Evolutionary conservation across 1,140 invertebrate species (phyloP), one percentile per base, ranked within the genome.

Genomic region (Hylyphantes graminicola): DNA sequence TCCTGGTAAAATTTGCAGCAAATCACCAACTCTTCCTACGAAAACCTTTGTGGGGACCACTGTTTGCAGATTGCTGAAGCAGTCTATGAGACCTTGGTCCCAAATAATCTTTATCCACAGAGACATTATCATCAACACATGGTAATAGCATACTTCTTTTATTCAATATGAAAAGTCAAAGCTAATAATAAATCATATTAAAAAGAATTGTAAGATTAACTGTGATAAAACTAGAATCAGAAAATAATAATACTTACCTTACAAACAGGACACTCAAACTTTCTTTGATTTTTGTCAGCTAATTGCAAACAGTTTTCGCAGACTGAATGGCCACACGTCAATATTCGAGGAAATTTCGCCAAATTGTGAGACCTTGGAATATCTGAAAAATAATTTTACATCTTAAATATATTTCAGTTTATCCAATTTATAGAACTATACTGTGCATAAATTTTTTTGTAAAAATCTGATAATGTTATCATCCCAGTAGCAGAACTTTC

Each of bases 311-410:
- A 59, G 8, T 50, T 57, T 59, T 80, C 77, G 53, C 77, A 80
- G 7, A 70, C 9, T 51, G 77, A 70, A 70, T 80, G 65, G 19
- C 17, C 11, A 17, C 77, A 80, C 7, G 64, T 17, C n/a, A 80
- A 19, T 7, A 80, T 70, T n/a, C 77, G 64, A 67, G 77, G 77
- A 59, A 80, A 70, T 70, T 61, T 80, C n/a, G 65, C 5, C 11
- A 51, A n/a, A 80, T 10, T 51, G 13, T 59, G 35, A 17, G 13
- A 70, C 19, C 54, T 70, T 57, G 55, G 19, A 67, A 1, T 7
- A 57, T 70, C 77, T 80, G 50, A 12, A 35, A 59, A 59, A 70
- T 50, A 59, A 79, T 35, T 5, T 9, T 17, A 17, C 35, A 2
- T 35, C 5, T 35, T 35, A 35, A 2, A 35, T 5, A 35, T 35